Percentiles rank a stretch among this genome's conserved stretches.
These are phyloP conservation scores for Epinephelus fuscoguttatus DNA, from an alignment of 2,113 vertebrate species.

Conservation along the genomic window DNA sequence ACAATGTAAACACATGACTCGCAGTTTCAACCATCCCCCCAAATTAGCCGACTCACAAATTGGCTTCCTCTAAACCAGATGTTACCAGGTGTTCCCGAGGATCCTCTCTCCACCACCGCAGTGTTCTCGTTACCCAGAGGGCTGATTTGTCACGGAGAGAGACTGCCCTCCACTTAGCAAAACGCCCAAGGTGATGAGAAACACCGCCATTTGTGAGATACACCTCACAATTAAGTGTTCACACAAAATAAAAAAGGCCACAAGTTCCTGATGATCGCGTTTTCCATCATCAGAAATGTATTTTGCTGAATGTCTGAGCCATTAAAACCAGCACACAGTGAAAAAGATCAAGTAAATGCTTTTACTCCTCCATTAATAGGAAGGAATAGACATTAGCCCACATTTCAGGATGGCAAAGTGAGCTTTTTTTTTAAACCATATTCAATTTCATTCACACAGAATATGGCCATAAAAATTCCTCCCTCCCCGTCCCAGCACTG, in stretches of 20 bases:
- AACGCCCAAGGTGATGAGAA: slow-evolving; percentile 16
- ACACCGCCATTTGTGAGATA: slow-evolving; percentile 4
- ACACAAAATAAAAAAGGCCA: slow-evolving; percentile 21
- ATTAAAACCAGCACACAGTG: slow-evolving; percentile 22
- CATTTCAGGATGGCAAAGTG: slow-evolving; percentile 46
- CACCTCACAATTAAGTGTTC: slow-evolving; percentile 44
- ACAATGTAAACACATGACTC: not conserved
- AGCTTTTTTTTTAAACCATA: slow-evolving; percentile 24
- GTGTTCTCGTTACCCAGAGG: slow-evolving; percentile 4
- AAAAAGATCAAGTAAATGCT: not conserved
- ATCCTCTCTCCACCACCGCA: not conserved
- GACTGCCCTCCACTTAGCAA: slow-evolving; percentile 19
- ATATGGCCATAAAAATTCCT: slow-evolving; percentile 54
- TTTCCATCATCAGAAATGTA: slow-evolving; percentile 37
- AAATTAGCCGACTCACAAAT: slow-evolving; percentile 37
- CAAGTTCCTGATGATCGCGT: slow-evolving; percentile 25
- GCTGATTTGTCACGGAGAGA: slow-evolving; percentile 5
- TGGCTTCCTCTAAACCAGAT: slow-evolving; percentile 59
- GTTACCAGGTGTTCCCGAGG: slow-evolving; percentile 67
- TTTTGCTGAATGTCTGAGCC: slow-evolving; percentile 17
- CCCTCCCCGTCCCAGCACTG: slow-evolving; percentile 25
- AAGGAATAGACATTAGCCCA: slow-evolving; percentile 64
- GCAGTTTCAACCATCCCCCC: not conserved
- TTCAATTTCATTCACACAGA: slow-evolving; percentile 61
- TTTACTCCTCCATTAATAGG: slow-evolving; percentile 33